Conservation (phyloP, 2,113 vertebrate species). For the Poicephalus gulielmi region DNA sequence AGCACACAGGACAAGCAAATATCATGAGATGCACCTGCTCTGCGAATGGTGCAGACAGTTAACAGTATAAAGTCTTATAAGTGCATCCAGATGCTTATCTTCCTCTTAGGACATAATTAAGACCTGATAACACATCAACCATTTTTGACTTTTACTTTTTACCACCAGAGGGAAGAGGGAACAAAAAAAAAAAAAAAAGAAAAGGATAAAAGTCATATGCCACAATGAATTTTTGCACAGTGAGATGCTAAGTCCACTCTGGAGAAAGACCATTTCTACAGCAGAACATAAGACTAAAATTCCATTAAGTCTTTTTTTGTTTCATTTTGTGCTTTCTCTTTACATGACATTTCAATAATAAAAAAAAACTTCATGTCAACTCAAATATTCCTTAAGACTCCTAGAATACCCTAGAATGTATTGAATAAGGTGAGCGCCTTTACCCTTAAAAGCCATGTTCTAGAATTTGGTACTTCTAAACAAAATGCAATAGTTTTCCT, state of each 20-base stretch:
- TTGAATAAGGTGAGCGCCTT: neutral
- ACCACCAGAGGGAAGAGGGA: neutral
- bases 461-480: neutral
- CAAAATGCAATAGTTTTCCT: neutral
- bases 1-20: neutral
- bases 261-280: neutral
- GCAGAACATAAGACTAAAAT: neutral
- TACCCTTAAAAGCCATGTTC: rapidly evolving
- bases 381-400: neutral
- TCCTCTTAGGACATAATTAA: neutral
- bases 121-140: neutral
- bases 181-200: neutral
- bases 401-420: neutral
- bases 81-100: neutral
- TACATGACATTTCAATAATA: neutral
- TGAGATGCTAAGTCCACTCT: neutral
- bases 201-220: neutral
- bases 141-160: neutral
- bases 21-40: neutral
- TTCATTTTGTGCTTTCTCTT: neutral
- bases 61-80: neutral
- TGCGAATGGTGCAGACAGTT: neutral
- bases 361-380: rapidly evolving
- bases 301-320: neutral
- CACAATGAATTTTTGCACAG: neutral